Percentiles rank a stretch among this genome's conserved stretches.
phyloP scores from a whole-genome alignment of 2,888 invertebrate genomes.

The Sinotaia quadrata region DNA sequence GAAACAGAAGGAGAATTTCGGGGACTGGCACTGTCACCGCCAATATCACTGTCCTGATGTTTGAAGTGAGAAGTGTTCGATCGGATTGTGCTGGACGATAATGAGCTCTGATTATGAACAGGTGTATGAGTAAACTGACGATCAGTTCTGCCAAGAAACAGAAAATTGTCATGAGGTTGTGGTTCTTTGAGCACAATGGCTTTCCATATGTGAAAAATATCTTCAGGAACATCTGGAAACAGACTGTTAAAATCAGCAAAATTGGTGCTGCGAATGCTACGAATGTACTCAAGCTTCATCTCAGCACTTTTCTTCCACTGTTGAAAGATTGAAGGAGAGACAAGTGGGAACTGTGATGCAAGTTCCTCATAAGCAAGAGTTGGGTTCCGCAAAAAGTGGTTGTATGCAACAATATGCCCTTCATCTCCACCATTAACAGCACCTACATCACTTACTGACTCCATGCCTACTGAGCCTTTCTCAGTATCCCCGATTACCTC shows the following conservation, averaged over 20 bases:
- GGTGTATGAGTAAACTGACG: not conserved
- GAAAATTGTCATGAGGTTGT: not conserved
- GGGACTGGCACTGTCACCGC: not conserved
- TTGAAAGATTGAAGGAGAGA: conserved; percentile 8
- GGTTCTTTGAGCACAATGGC: not conserved
- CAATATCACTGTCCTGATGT: not conserved
- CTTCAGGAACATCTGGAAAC: conserved; percentile 32
- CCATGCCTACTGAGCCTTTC: not conserved
- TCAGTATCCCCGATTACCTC: not conserved
- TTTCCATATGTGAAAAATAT: conserved; percentile 33
- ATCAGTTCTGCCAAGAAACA: conserved; percentile 1
- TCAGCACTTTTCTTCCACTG: conserved; percentile 22
- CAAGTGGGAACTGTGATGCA: not conserved
- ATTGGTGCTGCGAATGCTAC: conserved; percentile 29
- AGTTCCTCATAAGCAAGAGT: not conserved
- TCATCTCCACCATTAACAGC: not conserved
- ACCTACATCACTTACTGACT: not conserved
- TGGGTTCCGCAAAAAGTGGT: conserved; percentile 20
- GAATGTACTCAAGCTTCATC: conserved; percentile 25
- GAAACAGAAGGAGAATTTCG: not conserved
- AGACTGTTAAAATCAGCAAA: conserved; percentile 27
- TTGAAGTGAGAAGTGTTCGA: not conserved
- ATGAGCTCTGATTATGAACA: conserved; percentile 1
- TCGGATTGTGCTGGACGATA: not conserved
- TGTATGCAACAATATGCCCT: conserved; percentile 7